These are phyloP conservation scores for Melanotaenia boesemani DNA, from an alignment of 2,797 vertebrate genomes.

Conservation along the genomic window DNA sequence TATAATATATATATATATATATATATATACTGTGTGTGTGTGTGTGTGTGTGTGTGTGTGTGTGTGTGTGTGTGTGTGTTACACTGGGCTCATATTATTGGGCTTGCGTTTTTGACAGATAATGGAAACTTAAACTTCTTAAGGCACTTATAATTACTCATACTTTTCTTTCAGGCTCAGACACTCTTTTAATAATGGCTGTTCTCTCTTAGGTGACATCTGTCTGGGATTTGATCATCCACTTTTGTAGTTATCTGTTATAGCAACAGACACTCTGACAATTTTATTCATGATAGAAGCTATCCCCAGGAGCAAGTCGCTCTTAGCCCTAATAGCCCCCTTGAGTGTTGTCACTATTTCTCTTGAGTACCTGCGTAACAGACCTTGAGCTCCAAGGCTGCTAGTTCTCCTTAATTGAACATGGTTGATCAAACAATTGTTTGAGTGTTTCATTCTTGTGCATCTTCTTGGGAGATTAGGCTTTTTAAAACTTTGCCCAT, in stretches of 20 bases:
- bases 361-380: conserved; percentile 60
- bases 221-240: neutral
- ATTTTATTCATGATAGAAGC: conserved; percentile 33
- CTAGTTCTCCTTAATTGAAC: conserved; percentile 73
- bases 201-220: neutral
- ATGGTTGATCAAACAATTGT: conserved; percentile 56
- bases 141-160: no score
- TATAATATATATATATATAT: no score
- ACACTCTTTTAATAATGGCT: neutral
- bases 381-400: conserved; percentile 64
- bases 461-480: conserved; percentile 41
- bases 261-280: conserved; percentile 33
- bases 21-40: no score
- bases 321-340: conserved; percentile 49
- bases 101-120: no score
- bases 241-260: conserved; percentile 10
- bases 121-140: no score
- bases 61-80: no score
- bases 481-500: conserved; percentile 24
- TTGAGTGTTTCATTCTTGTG: conserved; percentile 32
- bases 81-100: no score
- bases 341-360: conserved; percentile 53
- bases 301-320: conserved; percentile 34
- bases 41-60: no score
- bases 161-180: no score